Conservation (phyloP, 2,888 invertebrate genomes). For the Uropetala carovei region DNA sequence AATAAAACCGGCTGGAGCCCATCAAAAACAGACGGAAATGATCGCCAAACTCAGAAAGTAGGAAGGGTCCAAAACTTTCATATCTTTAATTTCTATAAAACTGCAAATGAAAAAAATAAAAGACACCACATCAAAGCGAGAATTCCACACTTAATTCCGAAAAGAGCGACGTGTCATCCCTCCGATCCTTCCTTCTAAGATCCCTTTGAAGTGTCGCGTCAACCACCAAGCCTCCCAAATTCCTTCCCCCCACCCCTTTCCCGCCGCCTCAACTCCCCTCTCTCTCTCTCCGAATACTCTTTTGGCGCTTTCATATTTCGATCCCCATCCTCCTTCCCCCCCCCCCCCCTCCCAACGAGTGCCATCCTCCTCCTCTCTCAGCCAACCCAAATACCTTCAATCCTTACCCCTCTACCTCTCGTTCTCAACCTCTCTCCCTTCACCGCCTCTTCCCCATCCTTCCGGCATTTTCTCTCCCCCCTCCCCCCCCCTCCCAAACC, state of each 20-base stretch:
- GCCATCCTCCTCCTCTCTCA: not conserved
- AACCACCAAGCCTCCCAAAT: not conserved
- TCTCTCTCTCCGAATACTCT: not conserved
- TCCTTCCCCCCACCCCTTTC: not conserved
- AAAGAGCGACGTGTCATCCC: not conserved
- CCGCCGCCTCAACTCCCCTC: not conserved
- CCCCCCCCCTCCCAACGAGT: not conserved
- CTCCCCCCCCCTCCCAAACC: no score
- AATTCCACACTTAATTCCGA: not conserved
- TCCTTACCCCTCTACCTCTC: no score
- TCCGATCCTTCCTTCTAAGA: not conserved
- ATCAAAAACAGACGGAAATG: not conserved
- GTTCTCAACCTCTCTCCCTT: no score
- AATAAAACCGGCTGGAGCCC: not conserved
- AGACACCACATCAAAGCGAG: constrained; percentile 1
- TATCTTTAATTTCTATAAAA: not conserved
- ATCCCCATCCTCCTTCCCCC: not conserved
- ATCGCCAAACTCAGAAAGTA: not conserved
- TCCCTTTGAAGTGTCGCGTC: not conserved
- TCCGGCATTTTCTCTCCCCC: no score
- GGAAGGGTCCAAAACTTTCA: not conserved
- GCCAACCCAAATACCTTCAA: no score
- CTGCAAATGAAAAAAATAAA: not conserved
- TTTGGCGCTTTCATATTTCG: not conserved
- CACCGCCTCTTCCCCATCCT: no score